A percentile compares a stretch with the other conserved stretches of the same genome.
Evolutionary conservation across 2,113 vertebrate species (phyloP).

Genomic region (Abramis brama): DNA sequence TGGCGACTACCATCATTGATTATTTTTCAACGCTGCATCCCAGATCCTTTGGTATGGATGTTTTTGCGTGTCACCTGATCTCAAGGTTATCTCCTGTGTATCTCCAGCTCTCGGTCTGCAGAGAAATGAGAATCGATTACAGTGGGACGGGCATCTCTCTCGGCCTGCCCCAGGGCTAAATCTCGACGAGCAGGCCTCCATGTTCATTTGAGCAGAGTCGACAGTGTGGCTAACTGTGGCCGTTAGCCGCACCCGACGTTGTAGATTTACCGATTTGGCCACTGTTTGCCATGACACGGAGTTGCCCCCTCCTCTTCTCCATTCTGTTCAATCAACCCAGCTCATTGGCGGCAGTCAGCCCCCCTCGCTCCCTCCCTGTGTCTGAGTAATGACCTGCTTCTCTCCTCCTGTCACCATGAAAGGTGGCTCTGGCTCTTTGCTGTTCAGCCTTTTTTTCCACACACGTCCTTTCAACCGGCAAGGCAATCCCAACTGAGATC

Average conservation of each 20-base stretch:
- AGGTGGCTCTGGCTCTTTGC: constrained; percentile 73
- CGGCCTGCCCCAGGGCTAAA: constrained; percentile 36
- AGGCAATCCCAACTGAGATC: constrained; percentile 80
- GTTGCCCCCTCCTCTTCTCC: constrained; percentile 46
- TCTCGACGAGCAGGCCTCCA: constrained; percentile 35
- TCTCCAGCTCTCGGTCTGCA: constrained; percentile 6
- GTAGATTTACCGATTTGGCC: constrained; percentile 34
- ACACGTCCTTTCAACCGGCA: constrained; percentile 73
- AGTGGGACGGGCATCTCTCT: constrained; percentile 18
- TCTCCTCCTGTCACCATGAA: constrained; percentile 77
- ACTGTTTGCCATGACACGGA: constrained; percentile 38
- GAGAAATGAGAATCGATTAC: constrained; percentile 45
- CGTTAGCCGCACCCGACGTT: constrained; percentile 1
- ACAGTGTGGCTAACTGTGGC: constrained; percentile 41
- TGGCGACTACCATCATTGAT: constrained; percentile 10
- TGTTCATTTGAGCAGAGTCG: constrained; percentile 34
- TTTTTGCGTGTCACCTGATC: constrained; percentile 38
- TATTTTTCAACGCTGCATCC: not conserved
- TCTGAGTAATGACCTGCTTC: constrained; percentile 78
- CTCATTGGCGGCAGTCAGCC: constrained; percentile 43
- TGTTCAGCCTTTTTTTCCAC: constrained; percentile 70
- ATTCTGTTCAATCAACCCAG: constrained; percentile 62
- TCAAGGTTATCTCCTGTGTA: constrained; percentile 53
- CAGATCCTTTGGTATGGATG: constrained; percentile 13
- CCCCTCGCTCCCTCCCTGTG: constrained; percentile 49